These are phyloP conservation scores for Periophthalmus modestus DNA, from an alignment of 2,113 vertebrate genomes.

Conservation along the genomic window DNA sequence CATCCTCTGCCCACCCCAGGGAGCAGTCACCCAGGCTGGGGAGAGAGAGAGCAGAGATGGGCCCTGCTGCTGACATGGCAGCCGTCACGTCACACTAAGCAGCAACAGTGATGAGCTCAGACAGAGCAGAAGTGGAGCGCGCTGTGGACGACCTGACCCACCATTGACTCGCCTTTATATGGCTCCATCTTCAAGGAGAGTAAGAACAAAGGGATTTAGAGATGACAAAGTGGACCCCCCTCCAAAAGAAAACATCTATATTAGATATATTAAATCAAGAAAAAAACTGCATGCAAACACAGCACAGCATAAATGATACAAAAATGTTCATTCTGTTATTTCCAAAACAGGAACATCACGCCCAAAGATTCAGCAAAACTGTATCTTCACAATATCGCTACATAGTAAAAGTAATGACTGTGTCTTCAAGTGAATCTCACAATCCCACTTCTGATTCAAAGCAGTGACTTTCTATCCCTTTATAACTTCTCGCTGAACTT, in stretches of 20 bases:
- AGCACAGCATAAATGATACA: neutral
- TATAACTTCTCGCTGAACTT: conserved; percentile 20
- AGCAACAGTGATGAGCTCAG: conserved; percentile 72
- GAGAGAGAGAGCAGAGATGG: conserved; percentile 62
- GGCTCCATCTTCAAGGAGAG: conserved; percentile 17
- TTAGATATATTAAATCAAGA: neutral
- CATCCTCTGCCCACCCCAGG: conserved; percentile 76
- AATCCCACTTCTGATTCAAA: neutral
- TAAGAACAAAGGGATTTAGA: conserved; percentile 16
- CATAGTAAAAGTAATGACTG: neutral
- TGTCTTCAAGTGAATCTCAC: neutral
- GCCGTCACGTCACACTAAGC: conserved; percentile 73
- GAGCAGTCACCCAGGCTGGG: conserved; percentile 72
- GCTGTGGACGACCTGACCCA: conserved; percentile 28
- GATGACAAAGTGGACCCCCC: neutral
- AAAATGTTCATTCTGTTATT: neutral
- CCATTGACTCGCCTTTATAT: conserved; percentile 18
- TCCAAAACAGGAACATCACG: neutral
- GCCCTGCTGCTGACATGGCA: conserved; percentile 78
- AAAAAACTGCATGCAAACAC: neutral
- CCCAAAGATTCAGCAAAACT: neutral
- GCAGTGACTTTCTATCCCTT: conserved; percentile 1
- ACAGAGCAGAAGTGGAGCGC: conserved; percentile 58
- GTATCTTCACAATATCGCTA: neutral
- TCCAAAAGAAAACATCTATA: neutral